phyloP scores from a whole-genome alignment of 2,113 vertebrate genomes.

The Apteryx owenii region DNA sequence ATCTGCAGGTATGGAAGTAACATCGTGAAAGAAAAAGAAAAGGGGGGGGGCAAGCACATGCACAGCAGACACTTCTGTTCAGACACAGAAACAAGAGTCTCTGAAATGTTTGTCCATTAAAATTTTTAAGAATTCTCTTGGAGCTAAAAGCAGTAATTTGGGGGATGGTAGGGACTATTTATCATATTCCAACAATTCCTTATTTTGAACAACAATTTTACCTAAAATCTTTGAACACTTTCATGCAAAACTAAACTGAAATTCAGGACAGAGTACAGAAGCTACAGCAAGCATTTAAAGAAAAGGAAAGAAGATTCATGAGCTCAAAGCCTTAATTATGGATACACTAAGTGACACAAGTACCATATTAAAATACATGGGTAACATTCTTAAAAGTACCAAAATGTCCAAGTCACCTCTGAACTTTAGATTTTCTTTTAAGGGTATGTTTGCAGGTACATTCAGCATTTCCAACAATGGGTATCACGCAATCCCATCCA shows the following conservation, averaged over 20 bases:
- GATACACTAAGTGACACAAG: not conserved
- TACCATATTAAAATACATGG: fast-evolving
- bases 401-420: fast-evolving
- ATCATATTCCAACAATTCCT: not conserved
- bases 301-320: not conserved
- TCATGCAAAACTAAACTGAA: not conserved
- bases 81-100: not conserved
- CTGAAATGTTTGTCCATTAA: not conserved
- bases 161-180: not conserved
- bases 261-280: not conserved
- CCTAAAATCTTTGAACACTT: not conserved
- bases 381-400: not conserved
- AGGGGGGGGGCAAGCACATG: too few relatives aligned
- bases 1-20: not conserved
- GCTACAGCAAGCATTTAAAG: not conserved
- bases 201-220: not conserved
- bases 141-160: not conserved
- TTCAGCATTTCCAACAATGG: not conserved
- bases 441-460: fast-evolving
- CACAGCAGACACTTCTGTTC: not conserved
- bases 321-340: not conserved
- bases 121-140: not conserved
- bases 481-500: fast-evolving
- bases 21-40: not conserved
- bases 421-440: not conserved